Conservation (phyloP, 1,140 invertebrate species). For the Ptiloglossa arizonensis region DNA sequence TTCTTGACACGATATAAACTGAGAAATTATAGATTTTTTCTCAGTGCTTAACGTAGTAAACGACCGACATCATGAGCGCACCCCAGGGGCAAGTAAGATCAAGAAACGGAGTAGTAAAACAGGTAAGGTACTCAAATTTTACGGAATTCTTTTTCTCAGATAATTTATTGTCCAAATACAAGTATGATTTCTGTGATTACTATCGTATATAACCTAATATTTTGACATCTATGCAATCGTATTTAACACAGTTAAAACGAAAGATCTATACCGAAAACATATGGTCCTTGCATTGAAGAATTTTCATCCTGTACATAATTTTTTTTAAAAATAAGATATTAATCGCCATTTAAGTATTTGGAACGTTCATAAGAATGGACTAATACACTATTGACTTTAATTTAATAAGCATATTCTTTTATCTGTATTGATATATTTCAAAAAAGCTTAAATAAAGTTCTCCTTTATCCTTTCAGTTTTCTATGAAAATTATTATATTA, state of each 20-base stretch:
- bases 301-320: not conserved
- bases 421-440: not conserved
- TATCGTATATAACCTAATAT: slow-evolving; percentile 39
- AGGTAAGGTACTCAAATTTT: slow-evolving; percentile 76
- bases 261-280: slow-evolving; percentile 44
- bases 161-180: not conserved
- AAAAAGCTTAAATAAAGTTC: not conserved
- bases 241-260: slow-evolving; percentile 2
- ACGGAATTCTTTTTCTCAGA: not conserved
- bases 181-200: slow-evolving; percentile 25
- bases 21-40: slow-evolving; percentile 42
- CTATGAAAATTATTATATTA: slow-evolving; percentile 42
- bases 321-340: not conserved
- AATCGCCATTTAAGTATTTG: not conserved
- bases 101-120: slow-evolving; percentile 83
- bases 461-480: slow-evolving; percentile 20
- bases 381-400: not conserved
- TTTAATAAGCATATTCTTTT: not conserved
- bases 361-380: not conserved
- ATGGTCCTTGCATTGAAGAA: slow-evolving; percentile 32
- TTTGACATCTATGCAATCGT: slow-evolving; percentile 7
- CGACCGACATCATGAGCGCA: slow-evolving; percentile 79
- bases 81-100: slow-evolving; percentile 74
- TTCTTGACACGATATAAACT: not conserved
- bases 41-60: slow-evolving; percentile 39